These are phyloP conservation scores for Aricia artaxerxes DNA, from an alignment of 2,888 invertebrate species.

Conservation along the genomic window DNA sequence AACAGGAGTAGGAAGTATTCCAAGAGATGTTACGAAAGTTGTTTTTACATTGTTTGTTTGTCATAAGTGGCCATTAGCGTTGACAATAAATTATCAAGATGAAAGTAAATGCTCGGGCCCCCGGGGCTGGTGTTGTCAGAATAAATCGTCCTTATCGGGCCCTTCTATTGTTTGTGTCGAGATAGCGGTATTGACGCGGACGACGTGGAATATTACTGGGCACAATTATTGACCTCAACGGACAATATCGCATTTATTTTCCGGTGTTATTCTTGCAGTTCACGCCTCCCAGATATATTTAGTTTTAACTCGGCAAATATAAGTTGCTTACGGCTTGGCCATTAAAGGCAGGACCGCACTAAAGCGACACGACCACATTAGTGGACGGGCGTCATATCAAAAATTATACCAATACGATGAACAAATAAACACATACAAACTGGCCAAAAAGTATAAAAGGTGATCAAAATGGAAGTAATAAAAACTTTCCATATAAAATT, in stretches of 20 bases:
- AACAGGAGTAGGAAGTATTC: too few species aligned
- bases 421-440: background rate
- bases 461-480: too few species aligned
- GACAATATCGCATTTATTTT: conserved; percentile 12
- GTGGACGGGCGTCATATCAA: too few species aligned
- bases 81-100: conserved; percentile 26
- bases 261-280: background rate
- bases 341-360: too few species aligned
- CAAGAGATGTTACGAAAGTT: background rate
- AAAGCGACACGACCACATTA: too few species aligned
- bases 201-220: conserved; percentile 68
- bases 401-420: too few species aligned
- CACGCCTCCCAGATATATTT: background rate
- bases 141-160: conserved; percentile 60
- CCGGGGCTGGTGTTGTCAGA: conserved; percentile 53
- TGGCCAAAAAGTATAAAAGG: background rate
- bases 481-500: too few species aligned
- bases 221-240: background rate
- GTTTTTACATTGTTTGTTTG: background rate
- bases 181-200: conserved; percentile 75
- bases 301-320: background rate
- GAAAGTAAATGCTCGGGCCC: conserved; percentile 46
- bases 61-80: background rate
- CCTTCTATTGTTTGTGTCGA: conserved; percentile 65
- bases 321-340: too few species aligned